Evolutionary conservation across 2,113 vertebrate genomes (phyloP).

Genomic region (Albula goreensis): DNA sequence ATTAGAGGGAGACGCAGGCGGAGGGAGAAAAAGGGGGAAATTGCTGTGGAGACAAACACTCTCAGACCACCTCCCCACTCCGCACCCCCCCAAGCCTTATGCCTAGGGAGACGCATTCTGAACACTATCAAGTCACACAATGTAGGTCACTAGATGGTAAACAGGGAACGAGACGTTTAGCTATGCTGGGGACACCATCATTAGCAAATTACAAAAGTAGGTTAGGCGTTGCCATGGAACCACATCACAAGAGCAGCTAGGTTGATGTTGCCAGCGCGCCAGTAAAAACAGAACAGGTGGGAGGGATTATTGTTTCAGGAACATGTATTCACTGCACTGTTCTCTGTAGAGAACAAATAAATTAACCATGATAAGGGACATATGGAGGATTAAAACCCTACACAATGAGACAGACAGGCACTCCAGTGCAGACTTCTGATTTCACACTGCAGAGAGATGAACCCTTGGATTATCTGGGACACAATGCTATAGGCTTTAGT

Average conservation of each 20-base stretch:
- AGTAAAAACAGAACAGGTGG: background rate
- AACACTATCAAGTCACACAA: background rate
- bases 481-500: background rate
- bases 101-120: background rate
- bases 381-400: background rate
- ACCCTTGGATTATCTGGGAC: no score
- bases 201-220: background rate
- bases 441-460: background rate
- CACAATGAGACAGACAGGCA: background rate
- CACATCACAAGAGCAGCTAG: background rate
- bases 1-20: background rate
- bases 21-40: no score
- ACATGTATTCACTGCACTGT: background rate
- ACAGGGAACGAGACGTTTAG: background rate
- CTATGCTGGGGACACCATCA: background rate
- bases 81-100: no score
- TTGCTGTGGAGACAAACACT: no score
- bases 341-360: background rate
- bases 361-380: background rate
- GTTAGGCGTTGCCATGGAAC: constrained; percentile 4
- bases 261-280: background rate
- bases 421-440: no score
- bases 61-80: no score
- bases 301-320: background rate
- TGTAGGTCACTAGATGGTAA: background rate